Base-by-base conservation (phyloP, 2,888 invertebrate genomes). In the Thelaira solivaga region DNA sequence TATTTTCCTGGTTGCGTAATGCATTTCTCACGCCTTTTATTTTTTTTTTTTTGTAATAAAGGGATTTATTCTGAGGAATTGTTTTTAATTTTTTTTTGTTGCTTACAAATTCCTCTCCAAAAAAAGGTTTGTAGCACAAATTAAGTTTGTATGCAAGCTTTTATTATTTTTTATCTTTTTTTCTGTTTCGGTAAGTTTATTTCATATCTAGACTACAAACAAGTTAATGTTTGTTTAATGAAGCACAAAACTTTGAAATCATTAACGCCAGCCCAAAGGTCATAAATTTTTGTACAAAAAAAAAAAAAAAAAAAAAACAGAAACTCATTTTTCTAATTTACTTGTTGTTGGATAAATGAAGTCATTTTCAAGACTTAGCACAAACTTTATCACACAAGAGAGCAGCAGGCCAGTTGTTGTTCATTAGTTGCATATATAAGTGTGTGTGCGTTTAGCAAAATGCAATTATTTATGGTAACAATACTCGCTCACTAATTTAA, bases 191-290 rank as follows among this genome's bases (percentile, higher is more conserved):
- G 18, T 43, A 22, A 22, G 47, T 39, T 41, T 41, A 6, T 45
- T 36, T 39, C 16, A 34, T 43, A 22, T 41, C 26, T 36, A 34
- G n/a, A 39, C 10, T 24, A 18, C 11, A 20, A 29, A 47, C 45
- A 31, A 29, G 26, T 16, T 55, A 64, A 64, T 55, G n/a, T 41
- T 47, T 72, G 64, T 39, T 64, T 47, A 73, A 73, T 73, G 64
- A 64, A 57, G 39, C 57, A 36, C 16, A 47, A 39, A 64, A 64
- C 55, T 64, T 41, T 49, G 39, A 45, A 22, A 55, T 47, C 64
- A 72, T 64, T 64, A 55, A 64, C 64, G 55, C 29, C 39, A 45
- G 36, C 31, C 64, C 31, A 4, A 45, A 57, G 64, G 72, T 73
- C 72, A 73, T 73, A 45, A 55, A 55, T 64, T 72, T 29, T 22